Base-by-base conservation (phyloP, 2,113 vertebrate genomes). In the Neolamprologus modestus region DNA sequence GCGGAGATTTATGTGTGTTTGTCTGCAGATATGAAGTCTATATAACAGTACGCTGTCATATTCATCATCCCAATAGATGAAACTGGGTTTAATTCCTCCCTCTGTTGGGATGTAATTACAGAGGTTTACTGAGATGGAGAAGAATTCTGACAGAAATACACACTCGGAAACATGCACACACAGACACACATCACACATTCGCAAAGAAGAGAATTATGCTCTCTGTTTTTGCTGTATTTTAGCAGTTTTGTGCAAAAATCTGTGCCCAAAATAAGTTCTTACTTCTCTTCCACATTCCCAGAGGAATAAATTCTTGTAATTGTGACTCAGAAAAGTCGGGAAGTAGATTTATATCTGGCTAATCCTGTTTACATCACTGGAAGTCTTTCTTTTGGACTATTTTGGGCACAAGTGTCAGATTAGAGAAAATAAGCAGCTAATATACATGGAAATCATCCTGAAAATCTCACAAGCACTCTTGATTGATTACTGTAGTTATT, bases 121-220 rank as follows among this genome's bases (percentile, higher is more conserved):
- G 93, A 95, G 94, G 93, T 96, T 95, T 96, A 94, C 94, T 95
- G 94, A 93, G 91, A 94, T 95, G 93, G 89, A 93, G 94, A 95
- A 84, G 87, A 93, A 93, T 93, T 92, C 87, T 88, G 90, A 93
- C 91, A 92, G 92, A 94, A 91, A 89, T 61, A 31, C 45, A 52
- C 45, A 78, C 73, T 33, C 4, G 10, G 59, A 85, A 76, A 87
- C 68, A 84, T 82, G 85, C 85, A 55, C 81, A 78, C 63, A 50
- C 54, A 53, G 28, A 83, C 50, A 11, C 71, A 66, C 82, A 80
- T 42, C 79, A 76, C 35, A 84, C 71, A 68, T 73, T 68, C 55
- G 71, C 82, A 82, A 19, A 68, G 28, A 89, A 61, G 52, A 83
- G 59, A 88, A 83, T 84, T 90, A 59, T 31, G 16, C 66, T 71